Evolutionary conservation across 2,888 invertebrate species (phyloP), one percentile per base, ranked within the genome.

Genomic region (Euproctis similis): DNA sequence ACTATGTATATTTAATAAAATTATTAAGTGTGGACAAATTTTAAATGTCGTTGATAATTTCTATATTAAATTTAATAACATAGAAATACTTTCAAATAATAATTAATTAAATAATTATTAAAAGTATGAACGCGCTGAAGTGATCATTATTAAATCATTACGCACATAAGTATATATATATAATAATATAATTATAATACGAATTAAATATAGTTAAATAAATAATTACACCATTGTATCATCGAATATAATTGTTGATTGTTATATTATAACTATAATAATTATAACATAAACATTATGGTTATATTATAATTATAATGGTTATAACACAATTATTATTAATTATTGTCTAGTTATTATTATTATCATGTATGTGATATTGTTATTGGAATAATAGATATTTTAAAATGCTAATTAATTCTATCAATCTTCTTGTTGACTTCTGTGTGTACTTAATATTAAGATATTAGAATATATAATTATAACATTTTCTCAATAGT

Each of bases 281-380:
- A n/a, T n/a, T n/a, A n/a, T n/a, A n/a, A n/a, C n/a, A n/a, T n/a
- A n/a, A n/a, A n/a, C n/a, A n/a, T n/a, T n/a, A n/a, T n/a, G n/a
- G n/a, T n/a, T n/a, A n/a, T n/a, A n/a, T n/a, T n/a, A n/a, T n/a
- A n/a, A n/a, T n/a, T n/a, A n/a, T n/a, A n/a, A n/a, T n/a, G n/a
- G n/a, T n/a, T 62, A 59, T 65, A 63, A 68, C 60, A 53, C 34
- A 44, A 70, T 67, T 69, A 76, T 69, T 72, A 73, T 77, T 32
- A 44, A 70, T 67, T 69, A 76, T 69, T 72, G 73, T 77, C 74
- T 80, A 80, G 78, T 70, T 73, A 69, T 52, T 53, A n/a, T n/a
- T n/a, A n/a, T n/a, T n/a, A n/a, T n/a, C n/a, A 53, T 75, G 63
- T 78, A 82, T 80, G 82, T 82, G 82, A 82, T 82, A 82, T 78